Evolutionary conservation across 2,888 invertebrate genomes (phyloP).

Genomic region (Thymelicus sylvestris): DNA sequence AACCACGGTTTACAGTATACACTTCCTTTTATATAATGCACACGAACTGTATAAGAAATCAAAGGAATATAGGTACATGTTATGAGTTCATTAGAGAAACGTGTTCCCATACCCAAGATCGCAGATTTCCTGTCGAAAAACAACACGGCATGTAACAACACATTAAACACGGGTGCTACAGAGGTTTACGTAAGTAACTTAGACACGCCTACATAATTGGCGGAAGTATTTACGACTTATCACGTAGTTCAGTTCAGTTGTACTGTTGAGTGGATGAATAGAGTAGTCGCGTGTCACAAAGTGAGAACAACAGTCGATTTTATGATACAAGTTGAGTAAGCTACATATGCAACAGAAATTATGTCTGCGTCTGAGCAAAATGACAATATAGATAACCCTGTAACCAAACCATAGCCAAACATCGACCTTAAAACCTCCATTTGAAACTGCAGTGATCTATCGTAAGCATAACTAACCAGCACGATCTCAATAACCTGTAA

Average conservation of each 20-base stretch:
- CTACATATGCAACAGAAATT: too few species aligned
- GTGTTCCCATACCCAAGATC: constrained; percentile 11
- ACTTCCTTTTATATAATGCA: too few species aligned
- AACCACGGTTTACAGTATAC: too few species aligned
- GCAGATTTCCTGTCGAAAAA: constrained; percentile 15
- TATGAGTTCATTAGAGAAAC: neutral
- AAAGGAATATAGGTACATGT: neutral
- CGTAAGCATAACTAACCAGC: constrained; percentile 16
- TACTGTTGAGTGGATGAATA: constrained; percentile 2
- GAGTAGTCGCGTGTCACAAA: neutral
- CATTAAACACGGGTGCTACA: constrained; percentile 22
- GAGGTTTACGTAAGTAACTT: constrained; percentile 14
- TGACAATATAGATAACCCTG: neutral
- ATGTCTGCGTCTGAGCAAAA: too few species aligned
- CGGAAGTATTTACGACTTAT: constrained; percentile 10
- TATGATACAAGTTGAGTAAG: neutral
- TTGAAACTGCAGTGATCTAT: constrained; percentile 2
- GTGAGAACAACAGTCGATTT: neutral
- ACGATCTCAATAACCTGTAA: constrained; percentile 14
- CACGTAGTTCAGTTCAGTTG: constrained; percentile 8
- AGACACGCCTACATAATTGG: constrained; percentile 12
- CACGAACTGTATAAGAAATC: neutral
- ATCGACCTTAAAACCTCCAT: constrained; percentile 4
- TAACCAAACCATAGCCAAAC: neutral
- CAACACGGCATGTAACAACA: neutral